Conservation (phyloP, 2,113 vertebrate species). For the Nothocercus julius region DNA sequence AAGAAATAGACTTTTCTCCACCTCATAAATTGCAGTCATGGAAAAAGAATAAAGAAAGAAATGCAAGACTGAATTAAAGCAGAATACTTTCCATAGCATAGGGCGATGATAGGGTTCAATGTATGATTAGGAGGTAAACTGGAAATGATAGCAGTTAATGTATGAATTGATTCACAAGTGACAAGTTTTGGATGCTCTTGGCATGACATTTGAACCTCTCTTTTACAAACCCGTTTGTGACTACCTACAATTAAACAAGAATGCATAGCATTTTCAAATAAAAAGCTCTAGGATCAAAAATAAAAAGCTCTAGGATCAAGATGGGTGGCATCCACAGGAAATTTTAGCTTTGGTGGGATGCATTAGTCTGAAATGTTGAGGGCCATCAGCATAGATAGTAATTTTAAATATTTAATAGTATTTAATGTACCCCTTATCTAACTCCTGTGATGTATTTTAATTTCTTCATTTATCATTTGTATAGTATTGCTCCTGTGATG, state of each 20-base stretch:
- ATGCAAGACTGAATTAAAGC: not conserved
- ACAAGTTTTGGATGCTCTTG: not conserved
- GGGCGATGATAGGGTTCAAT: not conserved
- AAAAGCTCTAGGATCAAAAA: not conserved
- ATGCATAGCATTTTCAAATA: not conserved
- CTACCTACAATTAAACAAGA: not conserved
- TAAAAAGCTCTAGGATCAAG: not conserved
- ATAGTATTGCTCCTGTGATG: accelerated
- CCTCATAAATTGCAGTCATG: not conserved
- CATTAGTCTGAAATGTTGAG: not conserved
- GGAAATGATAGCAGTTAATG: not conserved
- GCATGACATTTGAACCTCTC: not conserved
- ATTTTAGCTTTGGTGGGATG: not conserved
- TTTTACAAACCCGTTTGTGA: not conserved
- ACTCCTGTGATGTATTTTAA: not conserved
- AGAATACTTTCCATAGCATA: not conserved
- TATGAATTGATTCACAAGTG: not conserved
- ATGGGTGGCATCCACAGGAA: not conserved
- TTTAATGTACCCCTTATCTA: not conserved
- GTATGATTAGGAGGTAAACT: not conserved
- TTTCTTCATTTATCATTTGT: not conserved
- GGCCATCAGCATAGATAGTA: not conserved
- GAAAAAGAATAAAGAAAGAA: not conserved
- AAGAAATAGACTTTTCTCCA: not conserved
- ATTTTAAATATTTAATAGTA: not conserved